Base-by-base conservation (phyloP, 2,113 vertebrate genomes). In the Sinocyclocheilus anshuiensis region DNA sequence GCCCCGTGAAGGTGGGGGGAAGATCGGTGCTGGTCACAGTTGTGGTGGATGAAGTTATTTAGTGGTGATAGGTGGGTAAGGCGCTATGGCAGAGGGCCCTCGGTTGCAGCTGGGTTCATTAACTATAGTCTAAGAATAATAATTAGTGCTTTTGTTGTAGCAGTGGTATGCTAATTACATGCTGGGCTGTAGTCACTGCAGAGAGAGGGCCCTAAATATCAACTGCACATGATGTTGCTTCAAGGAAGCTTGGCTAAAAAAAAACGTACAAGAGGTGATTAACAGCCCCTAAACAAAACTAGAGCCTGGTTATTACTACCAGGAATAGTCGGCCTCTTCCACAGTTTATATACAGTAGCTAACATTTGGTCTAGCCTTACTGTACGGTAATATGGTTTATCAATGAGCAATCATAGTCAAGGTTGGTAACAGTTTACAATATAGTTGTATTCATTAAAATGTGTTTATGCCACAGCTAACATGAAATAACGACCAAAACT, bases 141-240 rank as follows among this genome's bases (percentile, higher is more conserved):
- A 91, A 91, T 91, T 89, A 85, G 86, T 81, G 86, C 81, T 86
- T 89, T 89, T 87, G 86, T 89, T 81, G 84, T 61, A 63, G 79
- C 75, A 20, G 71, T 86, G 87, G 89, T 85, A 86, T 83, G 84
- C 80, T 90, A 91, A 90, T 88, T 50, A 86, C 81, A 85, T 18
- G 45, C 77, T 86, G 57, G 29, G 80, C 57, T n/a, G 22, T 61
- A 48, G 63, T 78, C 71, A 87, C 81, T 83, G 74, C 83, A 71
- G 33, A 13, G 13, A 36, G 26, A 75, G 33, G 55, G 39, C 53
- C 55, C 8, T 79, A 45, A 80, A 53, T 8, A 65, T 67, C n/a
- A 45, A 81, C 36, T 10, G 61, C 36, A 42, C 22, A 59, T 81
- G 59, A 81, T 65, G n/a, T 26, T 81, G 59, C 59, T 10, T 81